A percentile compares a stretch with the other conserved stretches of the same genome.
Conservation (phyloP, 2,888 invertebrate species). For the Ceriagrion tenellum region DNA sequence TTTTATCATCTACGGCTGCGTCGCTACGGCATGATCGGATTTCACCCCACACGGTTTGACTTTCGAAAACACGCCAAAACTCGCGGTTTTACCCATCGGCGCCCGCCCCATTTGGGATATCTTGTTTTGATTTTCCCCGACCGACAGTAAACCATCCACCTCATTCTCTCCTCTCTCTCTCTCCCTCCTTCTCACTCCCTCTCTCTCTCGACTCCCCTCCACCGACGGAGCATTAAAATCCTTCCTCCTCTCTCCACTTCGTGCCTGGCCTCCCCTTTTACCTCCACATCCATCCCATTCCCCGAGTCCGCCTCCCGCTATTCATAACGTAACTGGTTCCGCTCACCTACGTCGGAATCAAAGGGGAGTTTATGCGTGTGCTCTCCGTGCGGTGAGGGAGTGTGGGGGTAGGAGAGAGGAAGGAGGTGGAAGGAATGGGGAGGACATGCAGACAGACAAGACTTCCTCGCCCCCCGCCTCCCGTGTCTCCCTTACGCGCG, state of each 20-base stretch:
- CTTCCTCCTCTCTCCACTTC: neutral
- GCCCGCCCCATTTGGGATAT: neutral
- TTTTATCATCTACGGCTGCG: conserved; percentile 36
- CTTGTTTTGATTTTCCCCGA: conserved; percentile 23
- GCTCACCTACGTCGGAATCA: conserved; percentile 26
- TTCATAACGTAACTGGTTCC: conserved; percentile 47
- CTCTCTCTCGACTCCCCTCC: no score
- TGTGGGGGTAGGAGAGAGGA: neutral
- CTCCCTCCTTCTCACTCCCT: no score
- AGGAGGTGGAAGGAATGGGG: neutral
- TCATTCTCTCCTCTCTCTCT: no score
- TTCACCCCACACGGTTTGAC: conserved; percentile 10
- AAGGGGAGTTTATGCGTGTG: conserved; percentile 52
- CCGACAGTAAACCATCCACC: neutral
- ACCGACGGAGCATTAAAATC: neutral
- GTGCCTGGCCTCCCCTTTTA: no score
- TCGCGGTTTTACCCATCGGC: conserved; percentile 15
- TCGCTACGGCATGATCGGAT: conserved; percentile 33
- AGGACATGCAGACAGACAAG: neutral
- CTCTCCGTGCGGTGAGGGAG: neutral
- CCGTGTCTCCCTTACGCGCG: conserved; percentile 34
- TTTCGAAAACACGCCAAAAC: conserved; percentile 33
- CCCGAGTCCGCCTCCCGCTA: neutral
- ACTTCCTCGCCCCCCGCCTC: neutral
- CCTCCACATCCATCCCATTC: neutral